Percentiles rank a stretch among this genome's conserved stretches.
Conservation (phyloP, 1,140 invertebrate species). For the Matsumurasca onukii region DNA sequence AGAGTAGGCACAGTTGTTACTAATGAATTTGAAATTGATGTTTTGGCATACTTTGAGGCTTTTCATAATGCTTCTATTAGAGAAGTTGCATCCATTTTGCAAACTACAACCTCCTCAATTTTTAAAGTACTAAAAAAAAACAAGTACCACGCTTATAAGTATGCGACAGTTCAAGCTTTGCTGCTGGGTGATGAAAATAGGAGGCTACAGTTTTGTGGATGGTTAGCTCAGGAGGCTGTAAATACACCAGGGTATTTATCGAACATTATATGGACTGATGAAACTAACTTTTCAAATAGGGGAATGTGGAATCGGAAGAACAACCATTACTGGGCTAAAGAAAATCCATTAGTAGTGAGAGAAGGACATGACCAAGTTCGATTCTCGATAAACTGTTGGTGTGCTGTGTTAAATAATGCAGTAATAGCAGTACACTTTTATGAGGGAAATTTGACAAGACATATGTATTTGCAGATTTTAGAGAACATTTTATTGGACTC, state of each 20-base stretch:
- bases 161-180: conserved; percentile 10
- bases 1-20: neutral
- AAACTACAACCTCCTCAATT: neutral
- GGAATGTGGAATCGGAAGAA: conserved; percentile 6
- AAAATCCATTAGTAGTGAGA: neutral
- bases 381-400: conserved; percentile 9
- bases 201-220: conserved; percentile 11
- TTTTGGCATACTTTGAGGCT: conserved; percentile 12
- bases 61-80: neutral
- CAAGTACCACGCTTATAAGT: conserved; percentile 19
- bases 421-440: conserved; percentile 6
- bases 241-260: neutral
- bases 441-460: conserved; percentile 9
- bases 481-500: neutral
- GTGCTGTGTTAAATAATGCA: neutral
- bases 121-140: conserved; percentile 11
- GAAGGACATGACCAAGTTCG: neutral
- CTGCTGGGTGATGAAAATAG: conserved; percentile 13
- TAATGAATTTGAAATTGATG: conserved; percentile 4
- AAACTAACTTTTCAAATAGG: conserved; percentile 16
- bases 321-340: conserved; percentile 14
- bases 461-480: conserved; percentile 3
- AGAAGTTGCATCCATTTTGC: neutral
- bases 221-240: neutral
- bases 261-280: conserved; percentile 16